phyloP scores from a whole-genome alignment of 2,797 vertebrate genomes.

The Bufotes viridis region DNA sequence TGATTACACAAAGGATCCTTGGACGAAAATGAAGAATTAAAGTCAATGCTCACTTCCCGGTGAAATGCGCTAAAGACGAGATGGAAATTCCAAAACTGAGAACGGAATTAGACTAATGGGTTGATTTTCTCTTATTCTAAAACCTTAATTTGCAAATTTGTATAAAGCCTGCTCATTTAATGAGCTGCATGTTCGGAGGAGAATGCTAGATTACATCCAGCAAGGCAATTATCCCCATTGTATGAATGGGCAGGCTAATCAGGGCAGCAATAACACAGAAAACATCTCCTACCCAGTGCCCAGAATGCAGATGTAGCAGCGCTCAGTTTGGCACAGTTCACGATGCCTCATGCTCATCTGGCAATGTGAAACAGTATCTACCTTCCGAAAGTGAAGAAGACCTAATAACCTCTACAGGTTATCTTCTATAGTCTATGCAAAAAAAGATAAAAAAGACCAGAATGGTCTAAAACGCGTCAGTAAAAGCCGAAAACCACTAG shows the following conservation, averaged over 20 bases:
- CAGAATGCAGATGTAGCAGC: not conserved
- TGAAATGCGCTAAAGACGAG: not conserved
- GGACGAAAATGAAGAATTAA: not conserved
- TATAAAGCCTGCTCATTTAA: not conserved
- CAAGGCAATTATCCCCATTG: not conserved
- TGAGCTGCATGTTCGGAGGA: not conserved
- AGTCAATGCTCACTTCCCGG: not conserved
- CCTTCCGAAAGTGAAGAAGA: not conserved
- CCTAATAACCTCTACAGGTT: no score
- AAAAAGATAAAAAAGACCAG: no score
- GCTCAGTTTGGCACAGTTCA: not conserved
- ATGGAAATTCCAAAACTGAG: not conserved
- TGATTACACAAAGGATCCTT: not conserved
- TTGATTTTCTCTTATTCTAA: slow-evolving; percentile 3
- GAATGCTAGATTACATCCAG: not conserved
- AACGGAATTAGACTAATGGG: not conserved
- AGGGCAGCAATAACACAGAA: slow-evolving; percentile 8
- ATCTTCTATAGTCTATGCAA: no score
- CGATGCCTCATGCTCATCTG: not conserved
- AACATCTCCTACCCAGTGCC: not conserved
- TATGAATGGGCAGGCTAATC: not conserved
- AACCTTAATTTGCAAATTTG: slow-evolving; percentile 23
- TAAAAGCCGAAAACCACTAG: no score
- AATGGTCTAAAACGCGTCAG: no score
- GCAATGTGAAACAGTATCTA: not conserved